Conservation (phyloP, 2,113 vertebrate genomes). For the Callorhinus ursinus region DNA sequence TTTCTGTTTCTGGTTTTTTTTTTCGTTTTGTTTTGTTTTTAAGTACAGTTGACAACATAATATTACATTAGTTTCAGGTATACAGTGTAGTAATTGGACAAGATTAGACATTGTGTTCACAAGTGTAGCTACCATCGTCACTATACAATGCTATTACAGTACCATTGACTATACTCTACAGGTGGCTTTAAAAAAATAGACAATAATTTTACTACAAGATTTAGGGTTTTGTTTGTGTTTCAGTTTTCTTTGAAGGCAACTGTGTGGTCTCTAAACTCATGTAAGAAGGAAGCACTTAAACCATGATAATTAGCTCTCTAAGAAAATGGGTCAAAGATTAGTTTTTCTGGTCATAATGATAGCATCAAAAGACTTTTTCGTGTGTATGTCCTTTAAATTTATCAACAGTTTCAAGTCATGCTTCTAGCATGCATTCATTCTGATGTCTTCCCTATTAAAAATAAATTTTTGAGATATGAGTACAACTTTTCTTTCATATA, state of each 20-base stretch:
- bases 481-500: neutral
- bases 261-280: constrained; percentile 9
- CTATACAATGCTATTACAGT: neutral
- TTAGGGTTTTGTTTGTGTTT: constrained; percentile 6
- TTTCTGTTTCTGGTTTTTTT: neutral
- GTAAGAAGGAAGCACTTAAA: neutral
- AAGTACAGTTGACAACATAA: neutral
- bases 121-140: neutral
- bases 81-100: neutral
- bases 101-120: neutral
- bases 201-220: neutral
- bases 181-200: neutral
- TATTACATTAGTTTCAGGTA: neutral
- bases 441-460: neutral
- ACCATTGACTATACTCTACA: neutral
- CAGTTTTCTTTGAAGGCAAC: neutral
- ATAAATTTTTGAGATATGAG: neutral
- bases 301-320: neutral
- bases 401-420: neutral
- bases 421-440: neutral
- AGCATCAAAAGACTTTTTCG: neutral
- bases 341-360: constrained; percentile 33
- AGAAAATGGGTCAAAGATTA: neutral
- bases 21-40: neutral
- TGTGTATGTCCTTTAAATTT: neutral